Base-by-base conservation (phyloP, 2,888 invertebrate genomes). In the Prosapia bicincta region DNA sequence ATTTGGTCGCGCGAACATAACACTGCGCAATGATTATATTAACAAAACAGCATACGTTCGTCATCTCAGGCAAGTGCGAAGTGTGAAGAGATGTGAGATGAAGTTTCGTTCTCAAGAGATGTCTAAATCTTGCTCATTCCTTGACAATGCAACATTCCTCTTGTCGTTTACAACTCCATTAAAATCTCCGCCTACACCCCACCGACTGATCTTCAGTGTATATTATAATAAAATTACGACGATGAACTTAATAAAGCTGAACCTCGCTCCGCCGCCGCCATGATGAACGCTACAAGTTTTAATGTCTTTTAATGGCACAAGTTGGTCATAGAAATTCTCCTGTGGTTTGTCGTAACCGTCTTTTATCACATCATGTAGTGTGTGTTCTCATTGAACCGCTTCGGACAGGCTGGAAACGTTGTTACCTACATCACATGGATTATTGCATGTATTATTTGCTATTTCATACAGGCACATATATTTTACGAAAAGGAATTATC, bases 111-210 rank as follows among this genome's bases (percentile, higher is more conserved):
- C 74, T 26, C 74, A 23, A 7, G 74, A 54, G 74, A 69, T 69
- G 74, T 6, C 74, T 74, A 74, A 74, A 74, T 74, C 74, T 74
- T 74, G 74, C 69, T 74, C 74, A 74, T 69, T 74, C 54, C 74
- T 74, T 54, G 74, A 67, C 68, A 74, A 74, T 74, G 69, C 68
- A 69, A 69, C 69, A 26, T 74, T 43, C n/a, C 72, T 69, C 74
- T 54, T 54, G 54, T 54, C 54, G 54, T 54, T 54, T 54, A 54
- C 54, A 54, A 54, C 74, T 24, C 68, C 30, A 54, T 74, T 74
- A 68, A 74, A 69, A 74, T 54, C 43, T 38, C 74, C 32, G 26
- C 28, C 54, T 54, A 54, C 38, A 38, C 38, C 54, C 54, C 54
- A 54, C 69, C 28, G 13, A 30, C 30, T 69, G 26, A 69, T 30